Base-by-base conservation (phyloP, 1,140 invertebrate species). In the Oryctes rhinoceros region DNA sequence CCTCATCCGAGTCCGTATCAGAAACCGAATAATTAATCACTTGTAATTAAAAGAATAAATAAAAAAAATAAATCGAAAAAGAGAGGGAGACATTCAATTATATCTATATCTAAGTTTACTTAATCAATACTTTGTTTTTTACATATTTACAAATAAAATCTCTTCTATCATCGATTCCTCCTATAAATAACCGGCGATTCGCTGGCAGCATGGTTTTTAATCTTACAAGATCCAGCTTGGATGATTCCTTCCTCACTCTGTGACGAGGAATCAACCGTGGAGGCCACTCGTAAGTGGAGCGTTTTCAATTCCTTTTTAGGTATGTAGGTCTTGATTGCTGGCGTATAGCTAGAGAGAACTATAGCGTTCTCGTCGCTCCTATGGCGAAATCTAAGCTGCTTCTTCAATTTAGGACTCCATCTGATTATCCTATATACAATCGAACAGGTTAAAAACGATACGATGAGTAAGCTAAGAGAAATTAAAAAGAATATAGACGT, bases 301-400 rank as follows among this genome's bases (percentile, higher is more conserved):
- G 37, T 76, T n/a, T 48, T 49, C 37, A 76, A 7, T 49, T 76
- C 39, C 47, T 48, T 76, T n/a, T 47, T 49, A 18, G 75, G 44
- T 3, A 76, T 76, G 11, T 76, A 76, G 5, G 75, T 76, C 39
- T 76, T 76, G 11, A 39, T 37, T 0, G 75, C 75, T 5, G 75
- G 75, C n/a, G 47, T 13, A 18, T 76, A 76, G n/a, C n/a, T 76
- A 6, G 75, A 47, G n/a, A 76, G 20, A 47, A 76, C 75, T 4
- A 76, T 76, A 20, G 75, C 47, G 37, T 76, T 76, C 35, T 76
- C 47, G n/a, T 76, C 75, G 47, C 47, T 76, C 39, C 13, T 44
- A 24, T 47, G 11, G 4, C 47, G 37, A 10, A 18, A 5, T 18
- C n/a, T n/a, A n/a, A 76, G 20, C 2, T 18, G 39, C n/a, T 18